Evolutionary conservation across 2,888 invertebrate genomes (phyloP).

Genomic region (Drosophila lacicola): DNA sequence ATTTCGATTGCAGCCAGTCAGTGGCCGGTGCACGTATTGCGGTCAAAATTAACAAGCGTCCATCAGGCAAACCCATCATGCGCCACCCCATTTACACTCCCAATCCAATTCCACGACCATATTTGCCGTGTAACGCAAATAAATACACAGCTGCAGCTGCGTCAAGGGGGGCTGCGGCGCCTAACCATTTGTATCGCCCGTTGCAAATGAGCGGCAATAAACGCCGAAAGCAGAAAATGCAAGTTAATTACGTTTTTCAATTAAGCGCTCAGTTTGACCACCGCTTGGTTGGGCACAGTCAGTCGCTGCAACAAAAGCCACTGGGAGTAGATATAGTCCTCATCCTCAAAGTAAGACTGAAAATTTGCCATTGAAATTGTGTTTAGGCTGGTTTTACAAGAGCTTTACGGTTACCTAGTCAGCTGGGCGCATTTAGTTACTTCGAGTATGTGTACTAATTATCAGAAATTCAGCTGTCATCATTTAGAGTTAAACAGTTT

Average conservation of each 20-base stretch:
- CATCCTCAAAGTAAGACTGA: conserved; percentile 36
- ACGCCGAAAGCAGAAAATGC: conserved; percentile 79
- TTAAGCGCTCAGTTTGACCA: conserved; percentile 69
- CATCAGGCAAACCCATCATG: conserved; percentile 41
- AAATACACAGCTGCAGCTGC: conserved; percentile 58
- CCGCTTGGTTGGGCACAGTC: conserved; percentile 29
- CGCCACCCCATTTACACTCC: conserved; percentile 2
- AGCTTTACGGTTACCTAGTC: conserved; percentile 27
- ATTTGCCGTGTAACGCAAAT: conserved; percentile 57
- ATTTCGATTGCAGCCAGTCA: conserved; percentile 48
- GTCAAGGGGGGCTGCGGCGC: conserved; percentile 15
- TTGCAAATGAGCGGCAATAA: conserved; percentile 79
- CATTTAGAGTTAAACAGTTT: no score
- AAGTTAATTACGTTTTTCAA: conserved; percentile 80
- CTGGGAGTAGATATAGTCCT: conserved; percentile 1
- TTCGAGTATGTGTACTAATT: no score
- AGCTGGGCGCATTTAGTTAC: neutral
- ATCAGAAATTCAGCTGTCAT: no score
- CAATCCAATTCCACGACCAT: conserved; percentile 24
- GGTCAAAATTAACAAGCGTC: conserved; percentile 66
- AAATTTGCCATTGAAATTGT: conserved; percentile 67
- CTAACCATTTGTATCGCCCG: conserved; percentile 51
- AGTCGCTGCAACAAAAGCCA: conserved; percentile 30
- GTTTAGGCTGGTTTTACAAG: conserved; percentile 44
- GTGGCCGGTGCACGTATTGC: conserved; percentile 59